Percentiles rank a stretch among this genome's conserved stretches.
Conservation (phyloP, 2,113 vertebrate genomes). For the Sander lucioperca region DNA sequence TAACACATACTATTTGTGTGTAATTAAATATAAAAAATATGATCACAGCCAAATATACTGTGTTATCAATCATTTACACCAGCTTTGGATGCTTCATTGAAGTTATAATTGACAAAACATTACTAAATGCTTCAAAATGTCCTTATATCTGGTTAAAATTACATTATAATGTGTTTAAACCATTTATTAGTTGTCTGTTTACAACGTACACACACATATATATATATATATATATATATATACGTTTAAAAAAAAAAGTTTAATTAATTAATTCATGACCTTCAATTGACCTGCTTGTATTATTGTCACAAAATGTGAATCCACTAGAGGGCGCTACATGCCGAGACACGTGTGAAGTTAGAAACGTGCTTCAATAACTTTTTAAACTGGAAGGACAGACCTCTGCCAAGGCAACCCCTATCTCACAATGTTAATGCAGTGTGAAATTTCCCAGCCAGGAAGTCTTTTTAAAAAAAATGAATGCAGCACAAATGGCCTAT, state of each 20-base stretch:
- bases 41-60: neutral
- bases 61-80: neutral
- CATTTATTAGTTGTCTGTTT: neutral
- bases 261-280: neutral
- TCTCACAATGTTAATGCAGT: too few relatives aligned
- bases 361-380: neutral
- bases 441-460: too few relatives aligned
- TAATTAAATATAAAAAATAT: neutral
- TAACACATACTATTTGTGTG: neutral
- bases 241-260: neutral
- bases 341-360: neutral
- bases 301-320: neutral
- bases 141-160: neutral
- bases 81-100: neutral
- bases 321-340: conserved; percentile 46
- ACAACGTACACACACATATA: neutral
- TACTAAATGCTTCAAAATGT: neutral
- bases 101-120: neutral
- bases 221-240: too few relatives aligned
- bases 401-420: too few relatives aligned
- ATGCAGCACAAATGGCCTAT: too few relatives aligned
- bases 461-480: too few relatives aligned
- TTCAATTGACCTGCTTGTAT: conserved; percentile 23
- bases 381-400: too few relatives aligned
- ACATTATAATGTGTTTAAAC: neutral